A percentile compares a stretch with the other conserved stretches of the same genome.
Evolutionary conservation across 1,140 invertebrate genomes (phyloP).

Genomic region (Zaprionus vittiger): DNA sequence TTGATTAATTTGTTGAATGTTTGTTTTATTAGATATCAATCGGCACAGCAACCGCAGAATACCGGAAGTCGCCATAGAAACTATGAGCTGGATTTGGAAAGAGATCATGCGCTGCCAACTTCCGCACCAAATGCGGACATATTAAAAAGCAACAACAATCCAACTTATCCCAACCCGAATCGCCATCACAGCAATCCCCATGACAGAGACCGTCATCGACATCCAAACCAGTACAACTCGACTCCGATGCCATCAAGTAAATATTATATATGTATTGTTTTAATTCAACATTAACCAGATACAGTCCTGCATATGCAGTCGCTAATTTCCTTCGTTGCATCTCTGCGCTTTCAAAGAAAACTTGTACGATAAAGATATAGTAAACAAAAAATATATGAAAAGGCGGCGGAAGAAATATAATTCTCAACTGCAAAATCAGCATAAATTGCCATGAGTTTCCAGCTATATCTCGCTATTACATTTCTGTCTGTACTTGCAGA

Average conservation of each 20-base stretch:
- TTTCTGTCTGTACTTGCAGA: too few relatives aligned
- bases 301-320: too few relatives aligned
- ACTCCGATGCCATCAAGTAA: slow-evolving; percentile 84
- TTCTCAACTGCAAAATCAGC: too few relatives aligned
- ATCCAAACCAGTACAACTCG: slow-evolving; percentile 67
- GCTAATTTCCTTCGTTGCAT: too few relatives aligned
- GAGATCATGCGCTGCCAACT: slow-evolving; percentile 88
- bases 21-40: slow-evolving; percentile 63
- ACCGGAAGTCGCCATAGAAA: slow-evolving; percentile 74
- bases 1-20: neutral
- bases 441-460: too few relatives aligned
- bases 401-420: too few relatives aligned
- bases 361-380: too few relatives aligned
- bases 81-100: slow-evolving; percentile 88
- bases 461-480: too few relatives aligned
- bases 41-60: slow-evolving; percentile 62
- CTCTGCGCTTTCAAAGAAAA: too few relatives aligned
- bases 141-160: slow-evolving; percentile 89
- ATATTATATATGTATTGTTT: slow-evolving; percentile 16
- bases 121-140: slow-evolving; percentile 90
- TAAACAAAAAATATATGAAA: too few relatives aligned
- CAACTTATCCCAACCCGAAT: slow-evolving; percentile 88
- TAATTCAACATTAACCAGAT: neutral
- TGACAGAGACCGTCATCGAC: slow-evolving; percentile 76
- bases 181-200: slow-evolving; percentile 77